These are phyloP conservation scores for Pseudorhombus dupliciocellatus DNA, from an alignment of 2,113 vertebrate genomes.

Conservation along the genomic window DNA sequence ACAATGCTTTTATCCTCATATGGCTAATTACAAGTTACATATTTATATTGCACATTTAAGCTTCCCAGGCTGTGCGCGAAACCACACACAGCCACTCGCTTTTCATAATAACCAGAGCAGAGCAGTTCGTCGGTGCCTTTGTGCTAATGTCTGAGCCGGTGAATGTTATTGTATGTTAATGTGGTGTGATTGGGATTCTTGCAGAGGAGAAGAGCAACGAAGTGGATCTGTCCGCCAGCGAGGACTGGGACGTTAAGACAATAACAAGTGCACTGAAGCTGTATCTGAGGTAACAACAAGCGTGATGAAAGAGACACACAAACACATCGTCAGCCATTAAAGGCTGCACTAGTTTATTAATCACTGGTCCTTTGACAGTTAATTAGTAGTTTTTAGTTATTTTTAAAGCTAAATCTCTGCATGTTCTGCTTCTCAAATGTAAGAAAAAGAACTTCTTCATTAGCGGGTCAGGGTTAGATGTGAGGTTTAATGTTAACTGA, in stretches of 20 bases:
- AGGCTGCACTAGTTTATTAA: neutral
- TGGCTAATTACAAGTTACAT: conserved; percentile 69
- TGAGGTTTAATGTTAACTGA: too few relatives aligned
- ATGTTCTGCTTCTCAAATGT: too few relatives aligned
- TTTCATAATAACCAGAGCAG: neutral
- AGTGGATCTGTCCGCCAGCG: conserved; percentile 86
- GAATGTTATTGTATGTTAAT: conserved; percentile 9
- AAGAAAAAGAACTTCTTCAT: too few relatives aligned
- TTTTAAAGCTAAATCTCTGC: too few relatives aligned
- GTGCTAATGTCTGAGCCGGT: neutral
- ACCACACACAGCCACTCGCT: neutral
- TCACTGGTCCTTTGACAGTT: too few relatives aligned
- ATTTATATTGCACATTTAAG: conserved; percentile 67
- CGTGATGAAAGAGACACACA: neutral
- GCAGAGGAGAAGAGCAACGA: conserved; percentile 90
- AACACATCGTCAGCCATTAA: neutral
- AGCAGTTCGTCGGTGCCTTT: conserved; percentile 2
- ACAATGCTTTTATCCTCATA: conserved; percentile 66
- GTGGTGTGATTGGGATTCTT: conserved; percentile 27
- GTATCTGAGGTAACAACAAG: conserved; percentile 87
- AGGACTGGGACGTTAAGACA: conserved; percentile 97
- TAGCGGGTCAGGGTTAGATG: too few relatives aligned
- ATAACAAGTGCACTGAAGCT: conserved; percentile 95
- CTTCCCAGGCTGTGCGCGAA: conserved; percentile 22
- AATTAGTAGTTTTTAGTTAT: too few relatives aligned